Evolutionary conservation across 2,797 vertebrate genomes (phyloP).

Genomic region (Gorsachius magnificus): DNA sequence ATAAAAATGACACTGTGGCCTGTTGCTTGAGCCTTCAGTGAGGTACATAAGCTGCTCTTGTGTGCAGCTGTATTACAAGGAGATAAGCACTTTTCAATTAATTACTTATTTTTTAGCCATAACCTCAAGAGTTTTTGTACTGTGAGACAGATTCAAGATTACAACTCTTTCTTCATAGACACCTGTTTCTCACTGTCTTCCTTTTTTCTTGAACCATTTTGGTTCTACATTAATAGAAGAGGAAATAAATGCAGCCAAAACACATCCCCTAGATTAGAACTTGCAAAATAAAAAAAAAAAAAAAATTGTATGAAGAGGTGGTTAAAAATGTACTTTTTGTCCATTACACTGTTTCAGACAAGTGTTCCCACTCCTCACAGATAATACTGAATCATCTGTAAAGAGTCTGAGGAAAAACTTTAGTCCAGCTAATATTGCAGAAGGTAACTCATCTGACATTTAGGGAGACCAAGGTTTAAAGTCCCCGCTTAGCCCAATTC

Average conservation of each 20-base stretch:
- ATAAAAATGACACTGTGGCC: background rate
- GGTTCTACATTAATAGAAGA: rapidly evolving
- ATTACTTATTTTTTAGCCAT: background rate
- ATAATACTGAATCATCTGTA: background rate
- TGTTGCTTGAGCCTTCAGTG: background rate
- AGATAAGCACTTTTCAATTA: background rate
- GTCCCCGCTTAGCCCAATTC: background rate
- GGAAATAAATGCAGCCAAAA: background rate
- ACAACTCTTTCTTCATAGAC: background rate
- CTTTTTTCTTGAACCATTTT: background rate
- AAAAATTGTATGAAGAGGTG: background rate
- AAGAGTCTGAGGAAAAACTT: background rate
- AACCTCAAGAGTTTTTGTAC: background rate
- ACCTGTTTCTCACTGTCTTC: background rate
- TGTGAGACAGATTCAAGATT: background rate
- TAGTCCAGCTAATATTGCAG: background rate
- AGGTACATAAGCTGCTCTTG: background rate
- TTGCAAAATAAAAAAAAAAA: too few relatives aligned
- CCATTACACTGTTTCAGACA: background rate
- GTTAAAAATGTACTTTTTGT: background rate
- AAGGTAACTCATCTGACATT: background rate
- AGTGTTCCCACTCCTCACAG: background rate
- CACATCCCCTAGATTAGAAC: background rate
- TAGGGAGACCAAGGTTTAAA: background rate
- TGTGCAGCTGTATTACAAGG: background rate